phyloP scores from a whole-genome alignment of 1,140 invertebrate genomes.

The Sitophilus oryzae region DNA sequence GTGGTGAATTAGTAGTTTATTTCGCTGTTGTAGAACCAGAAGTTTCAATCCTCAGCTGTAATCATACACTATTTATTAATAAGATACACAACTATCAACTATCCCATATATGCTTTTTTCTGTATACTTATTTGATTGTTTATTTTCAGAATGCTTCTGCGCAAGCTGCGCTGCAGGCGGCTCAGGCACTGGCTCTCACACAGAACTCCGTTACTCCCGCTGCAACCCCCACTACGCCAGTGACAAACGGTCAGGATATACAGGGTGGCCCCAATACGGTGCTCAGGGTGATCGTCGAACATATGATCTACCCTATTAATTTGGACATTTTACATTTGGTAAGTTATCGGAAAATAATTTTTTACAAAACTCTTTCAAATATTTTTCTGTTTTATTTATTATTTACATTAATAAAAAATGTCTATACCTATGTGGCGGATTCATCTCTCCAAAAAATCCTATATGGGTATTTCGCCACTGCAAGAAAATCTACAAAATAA shows the following conservation, averaged over 20 bases:
- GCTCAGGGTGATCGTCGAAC: slow-evolving; percentile 94
- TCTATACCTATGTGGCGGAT: too few species aligned
- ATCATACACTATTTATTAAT: too few species aligned
- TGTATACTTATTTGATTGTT: slow-evolving; percentile 20
- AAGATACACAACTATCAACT: too few species aligned
- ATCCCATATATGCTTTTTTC: too few species aligned
- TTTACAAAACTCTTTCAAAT: too few species aligned
- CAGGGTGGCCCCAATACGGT: slow-evolving; percentile 93
- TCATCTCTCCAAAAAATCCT: too few species aligned
- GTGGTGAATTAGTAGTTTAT: slow-evolving; percentile 1
- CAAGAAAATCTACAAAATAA: too few species aligned
- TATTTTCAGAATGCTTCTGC: slow-evolving; percentile 60
- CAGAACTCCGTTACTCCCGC: slow-evolving; percentile 40
- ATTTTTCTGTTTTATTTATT: too few species aligned
- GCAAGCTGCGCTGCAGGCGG: slow-evolving; percentile 77
- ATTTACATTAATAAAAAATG: too few species aligned
- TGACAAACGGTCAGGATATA: slow-evolving; percentile 57
- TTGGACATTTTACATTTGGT: slow-evolving; percentile 92
- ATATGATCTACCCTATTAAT: slow-evolving; percentile 96
- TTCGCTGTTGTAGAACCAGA: slow-evolving; percentile 11
- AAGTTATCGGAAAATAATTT: too few species aligned
- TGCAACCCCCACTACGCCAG: slow-evolving; percentile 44
- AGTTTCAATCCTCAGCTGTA: too few species aligned
- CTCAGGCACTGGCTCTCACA: slow-evolving; percentile 63
- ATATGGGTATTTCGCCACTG: too few species aligned